Evolutionary conservation across 2,888 invertebrate genomes (phyloP).

Genomic region (Caenorhabditis zanzibari): DNA sequence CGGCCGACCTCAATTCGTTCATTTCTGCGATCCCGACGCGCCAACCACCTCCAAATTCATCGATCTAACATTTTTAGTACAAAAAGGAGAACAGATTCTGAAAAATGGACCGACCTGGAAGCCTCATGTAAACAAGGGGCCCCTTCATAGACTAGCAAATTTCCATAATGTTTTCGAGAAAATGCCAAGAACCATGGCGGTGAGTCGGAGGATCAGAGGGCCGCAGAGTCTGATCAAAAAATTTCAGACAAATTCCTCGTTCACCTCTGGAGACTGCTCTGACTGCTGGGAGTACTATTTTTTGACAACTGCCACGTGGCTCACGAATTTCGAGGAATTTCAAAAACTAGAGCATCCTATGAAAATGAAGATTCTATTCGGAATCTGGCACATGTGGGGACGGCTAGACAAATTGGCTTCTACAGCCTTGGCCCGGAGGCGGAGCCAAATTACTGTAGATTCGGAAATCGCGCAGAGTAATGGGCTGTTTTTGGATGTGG

Average conservation of each 20-base stretch:
- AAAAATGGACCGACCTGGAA: slow-evolving; percentile 11
- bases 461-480: slow-evolving; percentile 54
- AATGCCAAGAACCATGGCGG: slow-evolving; percentile 43
- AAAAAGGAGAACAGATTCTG: slow-evolving; percentile 34
- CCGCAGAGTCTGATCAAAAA: neutral
- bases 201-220: neutral
- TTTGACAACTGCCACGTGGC: slow-evolving; percentile 45
- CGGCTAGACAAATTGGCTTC: slow-evolving; percentile 36
- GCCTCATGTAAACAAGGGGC: slow-evolving; percentile 17
- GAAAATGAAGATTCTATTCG: slow-evolving; percentile 36
- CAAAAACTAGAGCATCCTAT: neutral
- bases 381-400: slow-evolving; percentile 51
- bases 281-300: slow-evolving; percentile 48
- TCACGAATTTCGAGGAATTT: slow-evolving; percentile 42
- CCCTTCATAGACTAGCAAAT: slow-evolving; percentile 23
- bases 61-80: slow-evolving; percentile 15
- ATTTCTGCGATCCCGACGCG: slow-evolving; percentile 37
- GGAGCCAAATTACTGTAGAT: neutral
- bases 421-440: slow-evolving; percentile 29
- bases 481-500: slow-evolving; percentile 48
- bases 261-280: slow-evolving; percentile 28
- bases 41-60: slow-evolving; percentile 28
- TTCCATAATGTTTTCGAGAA: slow-evolving; percentile 35
- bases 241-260: slow-evolving; percentile 33
- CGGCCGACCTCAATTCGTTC: slow-evolving; percentile 42